Percentiles rank a stretch among this genome's conserved stretches.
phyloP scores from a whole-genome alignment of 2,113 vertebrate species.

The Myotis davidii region DNA sequence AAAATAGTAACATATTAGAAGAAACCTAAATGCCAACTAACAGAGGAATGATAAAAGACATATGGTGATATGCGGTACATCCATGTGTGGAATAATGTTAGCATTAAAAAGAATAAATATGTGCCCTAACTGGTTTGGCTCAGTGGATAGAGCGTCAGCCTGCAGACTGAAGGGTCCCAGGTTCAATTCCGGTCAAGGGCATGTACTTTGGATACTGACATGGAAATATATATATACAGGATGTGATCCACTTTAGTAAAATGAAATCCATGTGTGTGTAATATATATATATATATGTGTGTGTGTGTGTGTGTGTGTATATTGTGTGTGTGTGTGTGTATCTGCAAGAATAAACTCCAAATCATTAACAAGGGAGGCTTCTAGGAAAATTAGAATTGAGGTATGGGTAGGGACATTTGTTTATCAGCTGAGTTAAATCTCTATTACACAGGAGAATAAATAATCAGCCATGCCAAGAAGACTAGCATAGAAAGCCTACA shows the following conservation, averaged over 20 bases:
- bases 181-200: too few species aligned
- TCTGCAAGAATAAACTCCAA: neutral
- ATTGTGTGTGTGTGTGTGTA: neutral
- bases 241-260: conserved; percentile 29
- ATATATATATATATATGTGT: neutral
- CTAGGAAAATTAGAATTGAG: neutral
- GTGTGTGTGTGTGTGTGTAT: too few species aligned
- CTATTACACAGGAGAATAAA: neutral
- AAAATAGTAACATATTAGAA: neutral
- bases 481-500: neutral
- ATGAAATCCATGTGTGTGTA: neutral
- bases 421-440: conserved; percentile 6
- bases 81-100: neutral
- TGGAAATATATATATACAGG: neutral
- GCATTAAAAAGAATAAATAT: neutral
- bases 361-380: neutral
- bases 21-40: neutral
- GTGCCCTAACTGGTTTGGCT: too few species aligned
- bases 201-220: neutral
- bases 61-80: neutral
- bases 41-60: neutral
- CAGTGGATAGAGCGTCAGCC: too few species aligned
- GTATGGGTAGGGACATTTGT: neutral
- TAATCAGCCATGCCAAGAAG: conserved; percentile 20
- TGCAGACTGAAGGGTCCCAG: too few species aligned